A percentile compares a stretch with the other conserved stretches of the same genome.
phyloP scores from a whole-genome alignment of 1,140 invertebrate species.

The Episyrphus balteatus region DNA sequence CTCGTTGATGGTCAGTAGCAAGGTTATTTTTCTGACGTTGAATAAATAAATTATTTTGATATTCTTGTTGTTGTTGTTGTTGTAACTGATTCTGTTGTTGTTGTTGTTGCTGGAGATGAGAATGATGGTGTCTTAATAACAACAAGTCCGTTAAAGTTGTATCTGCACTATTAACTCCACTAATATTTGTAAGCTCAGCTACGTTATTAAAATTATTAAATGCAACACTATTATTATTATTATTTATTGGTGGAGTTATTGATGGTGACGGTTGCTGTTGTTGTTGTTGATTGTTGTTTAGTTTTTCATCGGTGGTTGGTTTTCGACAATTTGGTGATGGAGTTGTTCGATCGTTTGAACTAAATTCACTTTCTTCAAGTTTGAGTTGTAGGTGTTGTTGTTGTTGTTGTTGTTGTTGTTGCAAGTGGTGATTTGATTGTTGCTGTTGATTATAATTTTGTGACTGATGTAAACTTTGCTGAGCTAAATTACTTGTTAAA shows the following conservation, averaged over 20 bases:
- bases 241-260: neutral
- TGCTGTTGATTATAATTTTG: constrained; percentile 7
- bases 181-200: neutral
- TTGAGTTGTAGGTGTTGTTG: neutral
- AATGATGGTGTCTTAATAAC: neutral
- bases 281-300: neutral
- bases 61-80: neutral
- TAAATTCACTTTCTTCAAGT: neutral
- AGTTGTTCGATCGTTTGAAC: neutral
- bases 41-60: neutral
- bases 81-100: constrained; percentile 6
- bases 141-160: neutral
- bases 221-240: neutral
- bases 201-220: neutral
- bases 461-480: neutral
- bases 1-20: neutral
- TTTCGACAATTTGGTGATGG: neutral
- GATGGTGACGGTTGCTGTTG: neutral
- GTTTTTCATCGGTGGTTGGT: neutral
- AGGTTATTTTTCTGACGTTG: neutral
- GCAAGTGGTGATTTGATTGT: constrained; percentile 6
- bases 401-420: constrained; percentile 13
- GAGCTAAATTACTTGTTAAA: no score
- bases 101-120: constrained; percentile 11
- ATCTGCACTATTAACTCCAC: neutral